Evolutionary conservation across 2,888 invertebrate species (phyloP).

Genomic region (Antitype chi): DNA sequence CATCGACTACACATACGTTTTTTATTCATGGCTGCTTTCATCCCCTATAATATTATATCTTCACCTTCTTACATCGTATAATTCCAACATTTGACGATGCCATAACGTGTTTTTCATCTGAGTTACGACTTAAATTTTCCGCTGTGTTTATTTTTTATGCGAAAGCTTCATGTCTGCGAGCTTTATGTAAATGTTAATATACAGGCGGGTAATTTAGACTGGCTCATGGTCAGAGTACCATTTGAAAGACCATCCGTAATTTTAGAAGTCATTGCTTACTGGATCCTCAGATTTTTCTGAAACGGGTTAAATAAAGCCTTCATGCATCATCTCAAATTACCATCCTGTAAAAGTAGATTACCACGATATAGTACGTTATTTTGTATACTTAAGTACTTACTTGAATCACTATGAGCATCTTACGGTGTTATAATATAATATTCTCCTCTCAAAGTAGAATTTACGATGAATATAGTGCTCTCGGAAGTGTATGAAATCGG

Average conservation of each 20-base stretch:
- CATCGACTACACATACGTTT: neutral
- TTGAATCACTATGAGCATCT: neutral
- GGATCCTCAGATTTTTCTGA: neutral
- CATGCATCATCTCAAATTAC: neutral
- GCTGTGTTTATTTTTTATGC: slow-evolving; percentile 28
- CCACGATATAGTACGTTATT: neutral
- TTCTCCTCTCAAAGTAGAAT: slow-evolving; percentile 31
- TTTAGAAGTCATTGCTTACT: neutral
- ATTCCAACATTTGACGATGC: slow-evolving; percentile 22
- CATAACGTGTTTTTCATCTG: slow-evolving; percentile 22
- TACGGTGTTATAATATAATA: slow-evolving; percentile 1
- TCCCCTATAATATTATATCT: slow-evolving; percentile 25
- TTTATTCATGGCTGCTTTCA: slow-evolving; percentile 31
- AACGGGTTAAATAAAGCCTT: no score
- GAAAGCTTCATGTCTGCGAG: neutral
- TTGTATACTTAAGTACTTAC: neutral
- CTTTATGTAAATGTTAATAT: slow-evolving; percentile 1
- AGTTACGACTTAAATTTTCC: slow-evolving; percentile 34
- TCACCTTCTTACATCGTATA: slow-evolving; percentile 24
- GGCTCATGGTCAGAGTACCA: no score
- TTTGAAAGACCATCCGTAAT: neutral
- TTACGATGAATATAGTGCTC: slow-evolving; percentile 9
- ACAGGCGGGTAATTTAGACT: neutral
- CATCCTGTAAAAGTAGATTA: neutral
- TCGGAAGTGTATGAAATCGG: neutral